Percentiles rank a stretch among this genome's conserved stretches.
Conservation (phyloP, 2,113 vertebrate species). For the Cryptoleucopteryx plumbea region DNA sequence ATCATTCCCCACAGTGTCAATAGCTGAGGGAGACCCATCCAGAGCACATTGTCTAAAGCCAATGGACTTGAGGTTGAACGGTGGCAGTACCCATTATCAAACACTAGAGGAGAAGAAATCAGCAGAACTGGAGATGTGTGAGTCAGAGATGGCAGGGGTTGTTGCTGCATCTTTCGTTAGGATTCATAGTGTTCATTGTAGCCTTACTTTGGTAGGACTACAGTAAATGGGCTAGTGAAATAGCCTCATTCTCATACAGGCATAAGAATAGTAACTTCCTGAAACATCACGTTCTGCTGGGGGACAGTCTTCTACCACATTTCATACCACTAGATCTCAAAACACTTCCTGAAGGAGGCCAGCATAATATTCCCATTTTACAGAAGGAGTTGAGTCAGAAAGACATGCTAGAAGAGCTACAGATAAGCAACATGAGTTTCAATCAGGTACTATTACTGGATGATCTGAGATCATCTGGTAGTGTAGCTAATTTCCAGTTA, state of each 20-base stretch:
- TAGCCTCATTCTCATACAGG: neutral
- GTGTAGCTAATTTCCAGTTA: neutral
- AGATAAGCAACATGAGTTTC: neutral
- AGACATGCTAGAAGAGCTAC: neutral
- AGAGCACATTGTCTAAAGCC: neutral
- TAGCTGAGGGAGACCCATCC: neutral
- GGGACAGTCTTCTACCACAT: neutral
- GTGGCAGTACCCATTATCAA: neutral
- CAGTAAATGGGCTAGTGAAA: neutral
- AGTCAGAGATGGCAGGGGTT: neutral
- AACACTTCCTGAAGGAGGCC: neutral
- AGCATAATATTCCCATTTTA: neutral
- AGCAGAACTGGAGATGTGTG: neutral
- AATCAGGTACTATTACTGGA: neutral
- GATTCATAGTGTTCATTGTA: neutral
- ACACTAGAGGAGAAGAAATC: neutral
- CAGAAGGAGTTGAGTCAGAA: neutral
- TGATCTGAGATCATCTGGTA: neutral
- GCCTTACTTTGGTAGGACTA: neutral
- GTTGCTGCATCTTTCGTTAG: neutral
- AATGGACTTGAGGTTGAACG: neutral
- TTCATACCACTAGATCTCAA: neutral
- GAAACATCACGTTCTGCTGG: neutral
- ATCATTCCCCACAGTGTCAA: neutral
- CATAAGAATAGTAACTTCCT: neutral